A percentile compares a stretch with the other conserved stretches of the same genome.
Evolutionary conservation across 1,140 invertebrate genomes (phyloP).

Genomic region (Zaprionus kolodkinae): DNA sequence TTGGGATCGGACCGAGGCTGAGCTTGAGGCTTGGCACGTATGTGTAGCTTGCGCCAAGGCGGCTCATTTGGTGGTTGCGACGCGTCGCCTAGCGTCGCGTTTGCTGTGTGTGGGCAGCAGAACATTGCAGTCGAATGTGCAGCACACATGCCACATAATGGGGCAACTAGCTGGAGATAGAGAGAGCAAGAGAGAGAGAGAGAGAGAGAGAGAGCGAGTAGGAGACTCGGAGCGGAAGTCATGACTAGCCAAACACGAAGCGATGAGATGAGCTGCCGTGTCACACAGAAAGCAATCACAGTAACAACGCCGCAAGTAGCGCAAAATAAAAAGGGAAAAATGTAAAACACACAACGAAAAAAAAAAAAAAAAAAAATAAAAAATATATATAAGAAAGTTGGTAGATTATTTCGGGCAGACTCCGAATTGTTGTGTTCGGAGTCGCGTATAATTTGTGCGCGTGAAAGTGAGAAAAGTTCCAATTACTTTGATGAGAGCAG

Average conservation of each 20-base stretch:
- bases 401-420: slow-evolving; percentile 79
- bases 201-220: slow-evolving; percentile 6
- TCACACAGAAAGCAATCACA: slow-evolving; percentile 44
- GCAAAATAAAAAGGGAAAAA: slow-evolving; percentile 20
- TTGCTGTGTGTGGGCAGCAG: slow-evolving; percentile 66
- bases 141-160: slow-evolving; percentile 78
- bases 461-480: slow-evolving; percentile 82
- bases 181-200: background rate
- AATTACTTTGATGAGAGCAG: slow-evolving; percentile 65
- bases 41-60: background rate
- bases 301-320: slow-evolving; percentile 19
- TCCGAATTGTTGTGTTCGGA: slow-evolving; percentile 59
- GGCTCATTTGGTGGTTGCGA: slow-evolving; percentile 40
- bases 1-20: slow-evolving; percentile 16
- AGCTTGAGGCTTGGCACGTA: background rate
- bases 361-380: slow-evolving; percentile 16
- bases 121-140: slow-evolving; percentile 64
- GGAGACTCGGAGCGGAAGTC: slow-evolving; percentile 71
- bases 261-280: slow-evolving; percentile 67
- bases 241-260: slow-evolving; percentile 80
- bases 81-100: background rate
- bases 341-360: slow-evolving; percentile 32
- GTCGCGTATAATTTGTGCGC: slow-evolving; percentile 78
- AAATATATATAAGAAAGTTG: slow-evolving; percentile 71
- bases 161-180: slow-evolving; percentile 44